Conservation (phyloP, 2,113 vertebrate species). For the Beaufortia kweichowensis region DNA sequence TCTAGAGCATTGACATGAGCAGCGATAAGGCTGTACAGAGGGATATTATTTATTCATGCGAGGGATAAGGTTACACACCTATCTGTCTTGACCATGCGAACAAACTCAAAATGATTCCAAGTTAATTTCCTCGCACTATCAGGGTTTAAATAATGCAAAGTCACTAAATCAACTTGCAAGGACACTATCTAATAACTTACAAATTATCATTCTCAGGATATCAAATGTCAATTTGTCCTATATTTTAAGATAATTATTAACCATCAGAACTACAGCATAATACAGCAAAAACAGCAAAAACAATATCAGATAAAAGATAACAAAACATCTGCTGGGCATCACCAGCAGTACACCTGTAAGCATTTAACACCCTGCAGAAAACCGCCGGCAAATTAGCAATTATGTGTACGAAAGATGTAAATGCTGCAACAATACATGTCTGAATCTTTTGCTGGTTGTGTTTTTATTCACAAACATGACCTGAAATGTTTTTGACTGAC, state of each 20-base stretch:
- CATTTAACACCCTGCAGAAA: background rate
- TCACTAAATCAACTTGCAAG: conserved; percentile 22
- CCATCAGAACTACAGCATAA: background rate
- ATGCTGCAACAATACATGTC: no score
- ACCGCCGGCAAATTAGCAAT: conserved; percentile 7
- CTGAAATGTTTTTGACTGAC: no score
- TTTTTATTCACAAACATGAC: no score
- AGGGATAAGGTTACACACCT: conserved; percentile 40
- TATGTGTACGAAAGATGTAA: no score
- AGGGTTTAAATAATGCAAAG: conserved; percentile 47
- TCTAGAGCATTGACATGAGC: conserved; percentile 27
- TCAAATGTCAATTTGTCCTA: background rate
- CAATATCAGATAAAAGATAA: background rate
- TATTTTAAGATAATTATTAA: background rate
- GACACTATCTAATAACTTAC: conserved; percentile 16
- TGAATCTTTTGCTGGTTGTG: no score
- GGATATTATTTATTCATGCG: conserved; percentile 49
- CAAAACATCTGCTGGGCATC: conserved; percentile 5
- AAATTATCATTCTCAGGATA: background rate
- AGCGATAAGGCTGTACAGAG: conserved; percentile 36
- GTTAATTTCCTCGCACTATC: conserved; percentile 38
- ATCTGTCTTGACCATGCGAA: background rate
- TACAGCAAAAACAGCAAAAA: background rate
- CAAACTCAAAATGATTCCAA: conserved; percentile 21
- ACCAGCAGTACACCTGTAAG: background rate